These are phyloP conservation scores for Acipenser oxyrinchus DNA, from an alignment of 2,797 vertebrate species.

Conservation along the genomic window DNA sequence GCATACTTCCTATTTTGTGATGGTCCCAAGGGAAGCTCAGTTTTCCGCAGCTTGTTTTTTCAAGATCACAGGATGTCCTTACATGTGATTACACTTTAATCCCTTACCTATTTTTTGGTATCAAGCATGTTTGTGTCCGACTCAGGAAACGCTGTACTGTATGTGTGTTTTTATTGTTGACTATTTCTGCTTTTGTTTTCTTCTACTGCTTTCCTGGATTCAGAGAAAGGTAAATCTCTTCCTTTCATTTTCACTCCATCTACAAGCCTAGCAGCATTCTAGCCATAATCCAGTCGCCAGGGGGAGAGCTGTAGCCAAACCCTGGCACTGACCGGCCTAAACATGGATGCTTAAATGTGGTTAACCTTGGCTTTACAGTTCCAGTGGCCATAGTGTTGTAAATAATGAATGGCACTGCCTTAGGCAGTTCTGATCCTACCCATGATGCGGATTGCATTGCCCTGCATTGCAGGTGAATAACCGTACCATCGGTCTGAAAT, in stretches of 20 bases:
- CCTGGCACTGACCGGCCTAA: neutral
- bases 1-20: too few species aligned
- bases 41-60: too few species aligned
- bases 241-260: neutral
- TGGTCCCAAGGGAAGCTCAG: too few species aligned
- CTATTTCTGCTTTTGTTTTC: constrained; percentile 10
- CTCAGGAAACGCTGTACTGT: too few species aligned
- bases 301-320: neutral
- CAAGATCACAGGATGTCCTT: too few species aligned
- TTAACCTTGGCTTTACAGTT: neutral
- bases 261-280: neutral
- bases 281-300: neutral
- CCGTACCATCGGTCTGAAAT: neutral
- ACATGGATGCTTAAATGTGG: neutral
- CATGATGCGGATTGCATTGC: neutral
- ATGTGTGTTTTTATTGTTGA: neutral
- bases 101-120: neutral
- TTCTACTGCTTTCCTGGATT: constrained; percentile 17
- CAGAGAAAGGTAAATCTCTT: constrained; percentile 21
- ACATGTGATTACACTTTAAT: neutral
- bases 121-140: neutral
- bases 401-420: neutral
- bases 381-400: neutral
- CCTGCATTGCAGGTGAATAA: neutral
- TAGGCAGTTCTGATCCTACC: neutral